A percentile compares a stretch with the other conserved stretches of the same genome.
phyloP scores from a whole-genome alignment of 1,140 invertebrate species.

The Penaeus chinensis region DNA sequence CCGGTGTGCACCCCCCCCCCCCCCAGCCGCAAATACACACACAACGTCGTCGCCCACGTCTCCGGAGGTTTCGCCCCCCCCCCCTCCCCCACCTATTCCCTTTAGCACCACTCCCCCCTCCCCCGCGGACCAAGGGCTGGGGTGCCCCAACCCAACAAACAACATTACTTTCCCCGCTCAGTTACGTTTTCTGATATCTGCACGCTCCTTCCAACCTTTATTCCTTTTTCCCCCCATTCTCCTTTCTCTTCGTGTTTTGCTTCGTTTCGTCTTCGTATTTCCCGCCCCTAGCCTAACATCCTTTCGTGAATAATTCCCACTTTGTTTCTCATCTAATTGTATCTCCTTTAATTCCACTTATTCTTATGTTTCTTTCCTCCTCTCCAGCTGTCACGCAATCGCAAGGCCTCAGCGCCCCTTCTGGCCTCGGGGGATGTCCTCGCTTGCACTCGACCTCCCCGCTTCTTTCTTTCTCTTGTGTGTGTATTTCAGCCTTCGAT shows the following conservation, averaged over 20 bases:
- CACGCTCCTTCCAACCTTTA: not conserved
- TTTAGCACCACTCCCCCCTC: not conserved
- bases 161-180: too few species aligned
- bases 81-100: not conserved
- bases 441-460: not conserved
- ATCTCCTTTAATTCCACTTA: not conserved
- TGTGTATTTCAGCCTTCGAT: not conserved
- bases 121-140: too few species aligned
- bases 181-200: too few species aligned
- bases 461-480: conserved; percentile 1
- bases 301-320: not conserved
- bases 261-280: not conserved
- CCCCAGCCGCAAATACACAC: not conserved
- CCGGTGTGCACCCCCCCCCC: not conserved
- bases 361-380: not conserved
- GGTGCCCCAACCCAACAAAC: too few species aligned
- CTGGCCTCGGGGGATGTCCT: not conserved
- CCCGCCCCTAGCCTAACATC: not conserved
- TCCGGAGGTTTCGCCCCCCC: not conserved
- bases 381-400: not conserved
- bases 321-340: not conserved
- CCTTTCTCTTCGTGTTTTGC: not conserved
- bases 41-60: not conserved
- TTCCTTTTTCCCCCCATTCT: not conserved
- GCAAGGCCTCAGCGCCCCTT: not conserved